Evolutionary conservation across 2,888 invertebrate genomes (phyloP), one percentile per base, ranked within the genome.

Genomic region (Parnassius mnemosyne): DNA sequence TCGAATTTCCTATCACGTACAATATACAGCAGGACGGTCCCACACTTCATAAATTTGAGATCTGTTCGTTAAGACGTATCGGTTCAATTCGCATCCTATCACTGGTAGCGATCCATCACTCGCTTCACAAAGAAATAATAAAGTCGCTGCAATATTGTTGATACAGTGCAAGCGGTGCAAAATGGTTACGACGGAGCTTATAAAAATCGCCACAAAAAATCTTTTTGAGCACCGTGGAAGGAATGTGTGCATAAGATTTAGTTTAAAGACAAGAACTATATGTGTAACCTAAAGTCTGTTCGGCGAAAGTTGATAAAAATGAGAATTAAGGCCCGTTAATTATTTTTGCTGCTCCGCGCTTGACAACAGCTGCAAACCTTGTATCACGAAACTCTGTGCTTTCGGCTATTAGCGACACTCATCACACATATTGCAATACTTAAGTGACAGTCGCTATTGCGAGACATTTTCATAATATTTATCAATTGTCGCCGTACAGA

Each of bases 141-240:
- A 57, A 61, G 60, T 54, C 60, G 66, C 65, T 63, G 65, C 60
- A 53, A 59, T 62, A 65, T 59, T 49, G 43, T 42, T n/a, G 57
- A 57, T 13, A 20, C 46, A 41, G 20, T 60, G 60, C 46, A 51
- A 65, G 61, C 68, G 71, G 55, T 60, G 65, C 61, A 47, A 41
- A 47, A 53, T 11, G 20, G 13, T 5, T 43, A 34, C 44, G 41
- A 53, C 20, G 16, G 49, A 52, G 43, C 49, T 60, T 13, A 44
- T 10, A 54, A 53, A 60, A 53, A 57, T 49, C 25, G 57, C 57
- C 42, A 52, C 13, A 63, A 63, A 71, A 66, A 68, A 72, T 75
- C 72, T 67, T 71, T 81, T 93, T 93, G 93, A 94, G 93, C 94
- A 93, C 93, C 93, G 92, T 93, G 93, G 93, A 93, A 94, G 93